phyloP scores from a whole-genome alignment of 2,113 vertebrate species.

The Corapipo altera region DNA sequence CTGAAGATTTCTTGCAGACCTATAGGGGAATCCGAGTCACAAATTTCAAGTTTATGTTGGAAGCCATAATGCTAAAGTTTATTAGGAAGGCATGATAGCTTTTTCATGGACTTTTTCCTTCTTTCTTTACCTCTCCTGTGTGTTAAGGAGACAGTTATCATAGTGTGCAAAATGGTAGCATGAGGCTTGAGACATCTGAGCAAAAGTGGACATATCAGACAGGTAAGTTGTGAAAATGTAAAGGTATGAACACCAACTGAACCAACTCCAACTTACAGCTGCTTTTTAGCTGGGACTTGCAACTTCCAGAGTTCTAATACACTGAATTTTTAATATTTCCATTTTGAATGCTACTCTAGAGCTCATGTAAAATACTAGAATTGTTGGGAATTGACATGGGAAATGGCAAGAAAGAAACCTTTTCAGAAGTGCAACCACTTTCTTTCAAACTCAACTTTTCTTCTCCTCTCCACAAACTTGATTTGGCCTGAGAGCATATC shows the following conservation, averaged over 20 bases:
- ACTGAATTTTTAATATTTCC: neutral
- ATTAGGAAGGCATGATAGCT: neutral
- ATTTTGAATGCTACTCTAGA: neutral
- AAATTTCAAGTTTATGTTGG: neutral
- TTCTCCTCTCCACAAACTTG: neutral
- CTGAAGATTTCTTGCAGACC: neutral
- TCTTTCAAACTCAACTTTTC: neutral
- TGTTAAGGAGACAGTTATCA: neutral
- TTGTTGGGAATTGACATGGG: neutral
- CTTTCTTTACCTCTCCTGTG: neutral
- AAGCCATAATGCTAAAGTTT: neutral
- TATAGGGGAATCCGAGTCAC: neutral
- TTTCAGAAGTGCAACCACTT: neutral
- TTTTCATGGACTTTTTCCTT: neutral
- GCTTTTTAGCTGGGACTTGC: neutral
- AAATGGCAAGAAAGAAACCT: neutral
- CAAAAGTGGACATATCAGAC: neutral
- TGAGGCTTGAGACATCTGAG: neutral
- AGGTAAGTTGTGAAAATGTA: neutral
- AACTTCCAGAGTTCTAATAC: neutral
- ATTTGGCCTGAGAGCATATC: neutral
- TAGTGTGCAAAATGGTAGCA: rapidly evolving
- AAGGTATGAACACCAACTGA: neutral
- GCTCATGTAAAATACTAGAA: neutral
- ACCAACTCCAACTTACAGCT: neutral